phyloP scores from a whole-genome alignment of 2,797 vertebrate species.

The Phalanger gymnotis region DNA sequence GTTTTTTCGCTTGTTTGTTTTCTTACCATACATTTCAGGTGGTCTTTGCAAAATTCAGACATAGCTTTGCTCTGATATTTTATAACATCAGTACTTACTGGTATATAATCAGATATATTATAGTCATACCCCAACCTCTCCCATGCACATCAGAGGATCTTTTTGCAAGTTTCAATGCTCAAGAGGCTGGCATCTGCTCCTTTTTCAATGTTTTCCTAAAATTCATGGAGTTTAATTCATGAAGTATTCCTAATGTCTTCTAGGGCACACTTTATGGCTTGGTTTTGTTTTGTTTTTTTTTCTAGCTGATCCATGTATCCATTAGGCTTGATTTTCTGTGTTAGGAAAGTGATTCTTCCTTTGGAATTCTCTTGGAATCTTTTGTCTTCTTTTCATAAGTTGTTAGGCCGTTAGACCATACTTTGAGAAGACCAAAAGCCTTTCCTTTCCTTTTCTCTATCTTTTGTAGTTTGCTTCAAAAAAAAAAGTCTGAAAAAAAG shows the following conservation, averaged over 20 bases:
- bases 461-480: conserved; percentile 21
- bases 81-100: not conserved
- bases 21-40: not conserved
- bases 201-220: conserved; percentile 15
- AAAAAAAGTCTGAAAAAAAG: conserved; percentile 10
- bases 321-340: not conserved
- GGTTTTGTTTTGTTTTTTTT: not conserved
- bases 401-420: not conserved
- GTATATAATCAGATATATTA: not conserved
- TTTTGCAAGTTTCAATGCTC: not conserved
- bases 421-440: not conserved
- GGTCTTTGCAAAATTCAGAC: not conserved
- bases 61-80: not conserved
- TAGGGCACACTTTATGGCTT: not conserved
- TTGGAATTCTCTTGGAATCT: not conserved
- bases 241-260: not conserved
- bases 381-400: conserved; percentile 4
- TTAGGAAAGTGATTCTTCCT: not conserved
- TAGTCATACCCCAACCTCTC: not conserved
- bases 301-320: not conserved
- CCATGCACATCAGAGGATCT: not conserved
- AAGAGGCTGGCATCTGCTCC: not conserved
- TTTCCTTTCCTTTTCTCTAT: conserved; percentile 1
- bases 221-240: not conserved
- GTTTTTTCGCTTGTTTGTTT: not conserved